Conservation (phyloP, 2,797 vertebrate genomes). For the Melanotaenia boesemani region DNA sequence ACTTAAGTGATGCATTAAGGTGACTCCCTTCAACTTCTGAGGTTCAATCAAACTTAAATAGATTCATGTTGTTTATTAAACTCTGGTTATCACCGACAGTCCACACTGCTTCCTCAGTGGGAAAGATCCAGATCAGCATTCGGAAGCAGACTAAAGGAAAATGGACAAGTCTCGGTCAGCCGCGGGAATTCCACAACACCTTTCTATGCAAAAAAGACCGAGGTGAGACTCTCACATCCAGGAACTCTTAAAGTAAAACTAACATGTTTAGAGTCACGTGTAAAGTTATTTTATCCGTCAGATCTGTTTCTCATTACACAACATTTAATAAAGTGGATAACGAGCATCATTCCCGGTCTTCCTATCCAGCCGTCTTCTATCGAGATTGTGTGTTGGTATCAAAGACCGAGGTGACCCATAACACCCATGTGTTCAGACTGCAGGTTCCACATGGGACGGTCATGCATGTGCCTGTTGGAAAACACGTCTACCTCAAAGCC, state of each 20-base stretch:
- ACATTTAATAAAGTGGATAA: not conserved
- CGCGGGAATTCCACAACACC: conserved; percentile 86
- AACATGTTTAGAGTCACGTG: too few species aligned
- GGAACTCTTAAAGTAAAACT: too few species aligned
- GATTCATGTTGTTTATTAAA: too few species aligned
- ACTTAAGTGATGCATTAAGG: too few species aligned
- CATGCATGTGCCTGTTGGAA: conserved; percentile 88
- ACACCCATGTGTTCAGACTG: conserved; percentile 88
- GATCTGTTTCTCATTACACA: too few species aligned
- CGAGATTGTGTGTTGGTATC: conserved; percentile 89
- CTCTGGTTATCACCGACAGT: conserved; percentile 61
- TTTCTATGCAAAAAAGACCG: conserved; percentile 84
- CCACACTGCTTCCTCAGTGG: conserved; percentile 77
- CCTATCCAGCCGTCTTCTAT: conserved; percentile 85
- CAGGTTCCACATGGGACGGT: conserved; percentile 85
- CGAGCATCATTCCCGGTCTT: not conserved
- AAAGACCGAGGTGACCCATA: conserved; percentile 88
- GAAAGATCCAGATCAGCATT: conserved; percentile 91
- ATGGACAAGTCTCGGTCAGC: conserved; percentile 88
- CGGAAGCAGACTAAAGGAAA: conserved; percentile 82
- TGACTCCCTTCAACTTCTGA: too few species aligned
- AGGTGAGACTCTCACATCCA: conserved; percentile 77
- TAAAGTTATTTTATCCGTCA: too few species aligned
- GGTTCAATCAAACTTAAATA: too few species aligned
- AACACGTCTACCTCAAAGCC: conserved; percentile 93